These are phyloP conservation scores for Thereva nobilitata DNA, from an alignment of 2,888 invertebrate species.

Conservation along the genomic window DNA sequence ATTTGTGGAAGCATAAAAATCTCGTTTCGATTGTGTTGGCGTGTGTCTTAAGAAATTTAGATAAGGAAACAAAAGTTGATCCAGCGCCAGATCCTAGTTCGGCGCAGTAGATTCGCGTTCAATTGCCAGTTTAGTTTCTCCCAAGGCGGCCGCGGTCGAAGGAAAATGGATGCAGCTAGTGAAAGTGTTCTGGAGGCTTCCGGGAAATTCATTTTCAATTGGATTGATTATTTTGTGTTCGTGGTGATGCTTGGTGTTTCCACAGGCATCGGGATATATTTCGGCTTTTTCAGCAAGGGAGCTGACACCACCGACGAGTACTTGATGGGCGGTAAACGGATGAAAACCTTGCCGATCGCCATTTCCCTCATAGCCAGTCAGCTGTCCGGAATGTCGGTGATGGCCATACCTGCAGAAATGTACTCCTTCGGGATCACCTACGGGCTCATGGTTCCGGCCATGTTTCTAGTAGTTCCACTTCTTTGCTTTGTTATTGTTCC, in stretches of 20 bases:
- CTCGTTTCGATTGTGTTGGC: too few relatives aligned
- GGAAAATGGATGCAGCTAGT: conserved; percentile 19
- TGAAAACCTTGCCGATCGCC: conserved; percentile 63
- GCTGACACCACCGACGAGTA: conserved; percentile 52
- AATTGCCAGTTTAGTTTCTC: conserved; percentile 6
- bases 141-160: neutral
- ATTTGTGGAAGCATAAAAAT: too few relatives aligned
- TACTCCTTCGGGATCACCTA: conserved; percentile 59
- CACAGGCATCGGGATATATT: conserved; percentile 61
- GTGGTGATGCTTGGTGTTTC: conserved; percentile 59
- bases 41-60: too few relatives aligned
- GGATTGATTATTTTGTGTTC: conserved; percentile 60
- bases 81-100: too few relatives aligned
- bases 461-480: conserved; percentile 49
- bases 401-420: conserved; percentile 60
- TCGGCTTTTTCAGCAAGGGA: conserved; percentile 57
- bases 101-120: too few relatives aligned
- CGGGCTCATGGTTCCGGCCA: conserved; percentile 51
- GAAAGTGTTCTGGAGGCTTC: conserved; percentile 17
- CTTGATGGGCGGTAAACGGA: conserved; percentile 60
- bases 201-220: conserved; percentile 32
- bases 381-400: conserved; percentile 59
- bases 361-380: conserved; percentile 63
- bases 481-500: conserved; percentile 55
- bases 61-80: too few relatives aligned